Evolutionary conservation across 2,797 vertebrate genomes (phyloP).

Genomic region (Nothura maculosa): DNA sequence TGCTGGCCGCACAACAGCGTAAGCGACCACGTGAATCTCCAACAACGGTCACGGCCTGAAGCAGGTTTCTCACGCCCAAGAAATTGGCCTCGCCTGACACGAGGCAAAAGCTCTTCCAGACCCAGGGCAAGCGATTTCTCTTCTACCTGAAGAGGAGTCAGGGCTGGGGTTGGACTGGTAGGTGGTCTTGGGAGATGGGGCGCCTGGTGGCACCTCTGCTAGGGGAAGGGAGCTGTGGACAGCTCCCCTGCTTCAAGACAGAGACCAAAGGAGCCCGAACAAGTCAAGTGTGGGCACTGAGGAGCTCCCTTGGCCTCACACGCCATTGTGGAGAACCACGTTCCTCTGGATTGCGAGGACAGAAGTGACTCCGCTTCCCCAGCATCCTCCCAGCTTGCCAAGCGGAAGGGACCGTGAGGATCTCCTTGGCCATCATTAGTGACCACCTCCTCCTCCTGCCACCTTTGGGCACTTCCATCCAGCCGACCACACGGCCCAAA

Average conservation of each 20-base stretch:
- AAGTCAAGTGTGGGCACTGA: accelerated
- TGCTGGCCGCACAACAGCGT: conserved; percentile 74
- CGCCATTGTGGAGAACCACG: accelerated
- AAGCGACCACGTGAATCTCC: conserved; percentile 51
- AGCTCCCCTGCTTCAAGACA: not conserved
- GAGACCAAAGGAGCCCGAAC: not conserved
- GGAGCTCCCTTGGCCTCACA: not conserved
- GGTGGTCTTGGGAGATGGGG: not conserved
- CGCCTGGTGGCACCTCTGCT: not conserved
- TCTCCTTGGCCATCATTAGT: accelerated
- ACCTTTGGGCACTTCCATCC: not conserved
- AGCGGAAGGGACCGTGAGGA: not conserved
- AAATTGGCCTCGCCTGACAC: not conserved
- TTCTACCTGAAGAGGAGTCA: not conserved
- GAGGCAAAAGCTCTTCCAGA: not conserved
- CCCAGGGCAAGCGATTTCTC: not conserved
- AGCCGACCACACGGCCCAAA: accelerated
- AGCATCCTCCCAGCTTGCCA: not conserved
- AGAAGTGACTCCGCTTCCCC: not conserved
- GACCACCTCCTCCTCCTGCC: accelerated
- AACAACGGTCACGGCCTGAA: conserved; percentile 60
- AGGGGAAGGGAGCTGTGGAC: not conserved
- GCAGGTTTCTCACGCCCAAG: conserved; percentile 38
- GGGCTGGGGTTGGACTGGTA: not conserved
- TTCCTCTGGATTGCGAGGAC: not conserved